Evolutionary conservation across 2,888 invertebrate species (phyloP).

Genomic region (Aromia moschata): DNA sequence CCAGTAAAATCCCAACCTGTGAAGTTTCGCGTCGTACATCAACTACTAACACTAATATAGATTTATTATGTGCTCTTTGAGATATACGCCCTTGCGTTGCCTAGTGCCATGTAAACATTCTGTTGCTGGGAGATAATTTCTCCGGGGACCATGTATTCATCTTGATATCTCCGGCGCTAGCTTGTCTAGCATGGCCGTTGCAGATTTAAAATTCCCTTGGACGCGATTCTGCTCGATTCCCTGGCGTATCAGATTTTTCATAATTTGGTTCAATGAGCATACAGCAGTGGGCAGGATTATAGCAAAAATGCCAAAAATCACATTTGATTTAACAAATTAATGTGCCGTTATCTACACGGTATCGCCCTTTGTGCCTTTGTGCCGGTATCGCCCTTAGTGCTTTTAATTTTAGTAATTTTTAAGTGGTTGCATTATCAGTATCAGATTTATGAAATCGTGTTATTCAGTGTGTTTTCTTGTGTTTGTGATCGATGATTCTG

Average conservation of each 20-base stretch:
- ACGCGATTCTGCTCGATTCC: background rate
- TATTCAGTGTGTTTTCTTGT: too few species aligned
- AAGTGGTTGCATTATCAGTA: too few species aligned
- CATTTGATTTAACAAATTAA: background rate
- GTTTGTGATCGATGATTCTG: too few species aligned
- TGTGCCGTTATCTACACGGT: background rate
- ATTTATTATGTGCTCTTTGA: too few species aligned
- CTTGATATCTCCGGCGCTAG: conserved; percentile 2
- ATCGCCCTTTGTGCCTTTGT: background rate
- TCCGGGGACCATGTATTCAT: conserved; percentile 9
- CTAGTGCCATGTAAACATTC: background rate
- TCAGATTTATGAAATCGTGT: too few species aligned
- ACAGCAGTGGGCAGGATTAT: too few species aligned
- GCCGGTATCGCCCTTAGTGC: background rate
- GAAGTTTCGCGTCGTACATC: too few species aligned
- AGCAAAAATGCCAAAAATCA: too few species aligned
- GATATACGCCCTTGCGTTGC: too few species aligned
- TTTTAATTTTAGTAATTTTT: background rate
- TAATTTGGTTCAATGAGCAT: background rate
- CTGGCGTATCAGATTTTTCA: background rate
- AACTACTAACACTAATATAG: too few species aligned
- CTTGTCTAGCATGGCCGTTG: conserved; percentile 2
- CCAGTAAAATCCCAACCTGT: background rate
- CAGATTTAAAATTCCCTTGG: background rate
- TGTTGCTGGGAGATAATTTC: conserved; percentile 6